Evolutionary conservation across 2,888 invertebrate genomes (phyloP).

Genomic region (Aleiodes alternator): DNA sequence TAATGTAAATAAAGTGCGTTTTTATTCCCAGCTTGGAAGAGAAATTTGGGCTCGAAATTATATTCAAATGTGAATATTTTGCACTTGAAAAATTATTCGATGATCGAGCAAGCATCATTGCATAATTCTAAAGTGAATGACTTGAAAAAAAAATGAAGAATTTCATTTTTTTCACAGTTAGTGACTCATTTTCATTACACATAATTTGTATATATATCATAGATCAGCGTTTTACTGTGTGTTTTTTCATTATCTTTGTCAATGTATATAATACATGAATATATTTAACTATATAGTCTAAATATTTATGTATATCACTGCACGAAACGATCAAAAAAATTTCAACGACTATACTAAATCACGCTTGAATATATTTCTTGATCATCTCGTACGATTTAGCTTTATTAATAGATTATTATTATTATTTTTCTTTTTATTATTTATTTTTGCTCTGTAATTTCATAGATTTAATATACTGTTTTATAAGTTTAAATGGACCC

Average conservation of each 20-base stretch:
- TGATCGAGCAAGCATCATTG: too few relatives aligned
- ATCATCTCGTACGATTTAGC: conserved; percentile 59
- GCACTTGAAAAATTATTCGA: too few relatives aligned
- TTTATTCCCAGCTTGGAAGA: too few relatives aligned
- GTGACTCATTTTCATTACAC: conserved; percentile 34
- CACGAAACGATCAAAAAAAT: conserved; percentile 59
- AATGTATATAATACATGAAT: conserved; percentile 45
- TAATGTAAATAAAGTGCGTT: too few relatives aligned
- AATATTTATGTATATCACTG: conserved; percentile 60
- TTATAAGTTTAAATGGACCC: conserved; percentile 71
- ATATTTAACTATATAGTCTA: conserved; percentile 43
- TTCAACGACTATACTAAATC: conserved; percentile 51
- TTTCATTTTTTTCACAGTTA: too few relatives aligned
- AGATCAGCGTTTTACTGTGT: conserved; percentile 48
- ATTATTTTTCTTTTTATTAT: neutral
- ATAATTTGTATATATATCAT: conserved; percentile 58
- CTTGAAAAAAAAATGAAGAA: too few relatives aligned
- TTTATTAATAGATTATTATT: conserved; percentile 59
- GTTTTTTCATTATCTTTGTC: conserved; percentile 7
- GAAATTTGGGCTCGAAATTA: too few relatives aligned
- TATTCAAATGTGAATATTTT: too few relatives aligned
- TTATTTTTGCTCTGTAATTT: conserved; percentile 34
- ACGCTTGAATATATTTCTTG: conserved; percentile 51
- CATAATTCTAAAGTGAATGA: too few relatives aligned
- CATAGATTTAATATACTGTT: conserved; percentile 57